Evolutionary conservation across 1,140 invertebrate species (phyloP), one percentile per base, ranked within the genome.

Genomic region (Neoseiulus cucumeris): DNA sequence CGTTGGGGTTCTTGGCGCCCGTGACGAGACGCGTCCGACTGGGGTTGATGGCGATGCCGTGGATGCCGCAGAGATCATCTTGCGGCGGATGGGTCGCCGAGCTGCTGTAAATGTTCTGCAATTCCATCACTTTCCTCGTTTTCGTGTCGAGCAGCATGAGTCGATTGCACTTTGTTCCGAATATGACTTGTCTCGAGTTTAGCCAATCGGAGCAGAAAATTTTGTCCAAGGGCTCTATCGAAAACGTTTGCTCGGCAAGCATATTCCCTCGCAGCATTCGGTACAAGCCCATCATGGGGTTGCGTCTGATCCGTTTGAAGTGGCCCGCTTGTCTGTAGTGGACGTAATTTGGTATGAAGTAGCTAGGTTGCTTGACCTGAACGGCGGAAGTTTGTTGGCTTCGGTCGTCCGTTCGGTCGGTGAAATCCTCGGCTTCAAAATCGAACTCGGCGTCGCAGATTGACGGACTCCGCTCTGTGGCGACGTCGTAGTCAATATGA

Each of bases 171-270:
- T 96, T 96, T 29, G 91, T 94, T 41, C 91, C 91, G 76, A 94
- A 90, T 2, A 93, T 89, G 66, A 95, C 87, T 80, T 93, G 90
- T 73, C 87, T 81, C 77, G 92, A 87, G 72, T 87, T 91, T 18
- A 96, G 79, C 91, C 92, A 97, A 76, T 93, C 86, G 0, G 91
- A 91, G 75, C 91, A 91, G 79, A 95, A 95, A 45, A 95, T 71
- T 67, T 68, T 68, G 64, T 68, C 45, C 20, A 67, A 12, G 7
- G 28, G 25, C 22, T 51, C 66, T 2, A 68, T 17, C 6, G 22
- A 14, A 22, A 64, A 67, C 17, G 44, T 25, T 12, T 42, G 33
- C 64, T 68, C 68, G 28, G 29, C 28, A 9, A 68, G 55, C n/a
- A 66, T 18, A 29, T 65, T 47, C 28, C 51, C 64, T 1, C 17